A percentile compares a stretch with the other conserved stretches of the same genome.
Evolutionary conservation across 2,797 vertebrate species (phyloP).

Genomic region (Pseudopleuronectes americanus): DNA sequence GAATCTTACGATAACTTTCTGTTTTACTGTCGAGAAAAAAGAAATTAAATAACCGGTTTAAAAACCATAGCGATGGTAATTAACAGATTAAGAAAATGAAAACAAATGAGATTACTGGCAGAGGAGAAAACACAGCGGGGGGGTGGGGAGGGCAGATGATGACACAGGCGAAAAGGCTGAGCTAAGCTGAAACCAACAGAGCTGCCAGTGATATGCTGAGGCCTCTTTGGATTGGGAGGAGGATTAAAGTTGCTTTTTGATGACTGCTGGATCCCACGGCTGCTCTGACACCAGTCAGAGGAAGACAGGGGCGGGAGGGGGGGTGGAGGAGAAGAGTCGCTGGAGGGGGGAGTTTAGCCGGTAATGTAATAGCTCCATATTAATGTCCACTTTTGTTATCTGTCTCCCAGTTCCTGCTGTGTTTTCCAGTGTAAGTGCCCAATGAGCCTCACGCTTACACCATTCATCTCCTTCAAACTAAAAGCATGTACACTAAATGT

Average conservation of each 20-base stretch:
- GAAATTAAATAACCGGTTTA: not conserved
- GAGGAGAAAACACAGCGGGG: conserved; percentile 4
- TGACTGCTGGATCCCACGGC: conserved; percentile 34
- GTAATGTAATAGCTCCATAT: conserved; percentile 55
- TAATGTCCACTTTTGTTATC: conserved; percentile 40
- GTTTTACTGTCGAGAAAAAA: too few relatives aligned
- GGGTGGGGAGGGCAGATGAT: conserved; percentile 30
- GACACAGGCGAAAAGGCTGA: conserved; percentile 44
- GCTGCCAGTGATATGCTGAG: conserved; percentile 53
- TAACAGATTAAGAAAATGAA: conserved; percentile 16
- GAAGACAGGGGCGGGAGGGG: not conserved
- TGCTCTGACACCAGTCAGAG: conserved; percentile 48
- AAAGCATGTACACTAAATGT: not conserved
- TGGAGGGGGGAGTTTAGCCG: conserved; percentile 32
- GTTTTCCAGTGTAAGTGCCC: conserved; percentile 28
- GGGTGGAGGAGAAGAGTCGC: not conserved
- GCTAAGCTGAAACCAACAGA: conserved; percentile 52
- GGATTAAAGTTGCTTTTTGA: conserved; percentile 60
- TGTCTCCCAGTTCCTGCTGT: conserved; percentile 28
- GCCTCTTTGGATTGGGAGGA: conserved; percentile 53
- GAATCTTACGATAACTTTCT: too few relatives aligned
- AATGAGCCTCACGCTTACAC: conserved; percentile 7
- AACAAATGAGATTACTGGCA: conserved; percentile 12
- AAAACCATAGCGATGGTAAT: not conserved
- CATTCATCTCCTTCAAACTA: not conserved